These are phyloP conservation scores for Thelaira solivaga DNA, from an alignment of 2,888 invertebrate genomes.

Conservation along the genomic window DNA sequence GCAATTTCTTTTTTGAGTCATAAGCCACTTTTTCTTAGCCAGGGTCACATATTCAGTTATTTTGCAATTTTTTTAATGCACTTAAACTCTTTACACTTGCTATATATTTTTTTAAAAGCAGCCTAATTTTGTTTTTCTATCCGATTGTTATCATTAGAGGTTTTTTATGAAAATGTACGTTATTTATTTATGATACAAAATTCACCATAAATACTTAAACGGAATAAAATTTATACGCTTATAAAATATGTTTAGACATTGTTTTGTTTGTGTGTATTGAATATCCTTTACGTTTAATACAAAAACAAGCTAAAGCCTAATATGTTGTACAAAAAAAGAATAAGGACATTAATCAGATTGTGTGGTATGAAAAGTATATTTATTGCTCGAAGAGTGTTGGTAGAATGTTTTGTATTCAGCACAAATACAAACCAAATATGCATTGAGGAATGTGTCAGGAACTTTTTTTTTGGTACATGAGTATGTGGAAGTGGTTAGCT, in stretches of 20 bases:
- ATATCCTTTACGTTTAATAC: constrained; percentile 34
- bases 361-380: constrained; percentile 50
- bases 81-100: too few relatives aligned
- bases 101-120: too few relatives aligned
- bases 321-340: constrained; percentile 21
- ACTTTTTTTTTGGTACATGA: too few relatives aligned
- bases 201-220: not conserved
- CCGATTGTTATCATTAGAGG: too few relatives aligned
- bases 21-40: too few relatives aligned
- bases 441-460: constrained; percentile 20
- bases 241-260: constrained; percentile 1
- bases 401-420: constrained; percentile 23
- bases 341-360: constrained; percentile 52
- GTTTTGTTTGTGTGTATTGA: constrained; percentile 1
- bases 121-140: too few relatives aligned
- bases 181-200: constrained; percentile 14
- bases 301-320: constrained; percentile 17
- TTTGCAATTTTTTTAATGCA: too few relatives aligned
- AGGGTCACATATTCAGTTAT: too few relatives aligned
- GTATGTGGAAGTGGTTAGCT: constrained; percentile 7
- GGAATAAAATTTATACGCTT: not conserved
- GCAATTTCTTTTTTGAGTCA: too few relatives aligned
- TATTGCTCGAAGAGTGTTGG: constrained; percentile 41
- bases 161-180: too few relatives aligned
- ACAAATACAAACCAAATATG: not conserved